A percentile compares a stretch with the other conserved stretches of the same genome.
Evolutionary conservation across 2,797 vertebrate species (phyloP).

Genomic region (Bovichtus variegatus): DNA sequence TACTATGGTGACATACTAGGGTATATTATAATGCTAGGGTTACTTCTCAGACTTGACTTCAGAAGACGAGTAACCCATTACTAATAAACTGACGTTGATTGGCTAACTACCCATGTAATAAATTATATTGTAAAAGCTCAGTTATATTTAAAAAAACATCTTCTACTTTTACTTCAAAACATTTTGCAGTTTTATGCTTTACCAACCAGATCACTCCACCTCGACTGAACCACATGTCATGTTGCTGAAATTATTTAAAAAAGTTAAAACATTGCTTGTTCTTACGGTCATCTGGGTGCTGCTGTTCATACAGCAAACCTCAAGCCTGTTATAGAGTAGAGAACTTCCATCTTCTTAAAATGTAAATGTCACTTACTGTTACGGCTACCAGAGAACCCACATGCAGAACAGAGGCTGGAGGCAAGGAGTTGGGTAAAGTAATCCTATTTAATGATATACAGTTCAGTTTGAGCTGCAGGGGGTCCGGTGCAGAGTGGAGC

Average conservation of each 20-base stretch:
- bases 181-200: background rate
- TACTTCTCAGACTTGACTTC: background rate
- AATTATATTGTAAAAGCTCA: background rate
- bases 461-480: too few species aligned
- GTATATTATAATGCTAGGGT: background rate
- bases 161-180: background rate
- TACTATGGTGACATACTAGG: background rate
- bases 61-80: background rate
- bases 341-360: slow-evolving; percentile 4
- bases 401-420: too few species aligned
- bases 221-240: background rate
- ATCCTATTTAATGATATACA: too few species aligned
- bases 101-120: background rate
- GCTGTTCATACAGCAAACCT: background rate
- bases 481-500: too few species aligned
- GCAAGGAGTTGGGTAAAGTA: too few species aligned
- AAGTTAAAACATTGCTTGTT: background rate
- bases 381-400: too few species aligned
- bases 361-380: background rate
- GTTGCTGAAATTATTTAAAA: background rate
- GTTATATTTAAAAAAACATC: background rate
- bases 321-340: background rate
- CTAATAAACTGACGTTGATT: background rate
- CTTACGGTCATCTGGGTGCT: background rate
- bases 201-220: background rate